These are phyloP conservation scores for Polydrusus cervinus DNA, from an alignment of 2,888 invertebrate species.

Conservation along the genomic window DNA sequence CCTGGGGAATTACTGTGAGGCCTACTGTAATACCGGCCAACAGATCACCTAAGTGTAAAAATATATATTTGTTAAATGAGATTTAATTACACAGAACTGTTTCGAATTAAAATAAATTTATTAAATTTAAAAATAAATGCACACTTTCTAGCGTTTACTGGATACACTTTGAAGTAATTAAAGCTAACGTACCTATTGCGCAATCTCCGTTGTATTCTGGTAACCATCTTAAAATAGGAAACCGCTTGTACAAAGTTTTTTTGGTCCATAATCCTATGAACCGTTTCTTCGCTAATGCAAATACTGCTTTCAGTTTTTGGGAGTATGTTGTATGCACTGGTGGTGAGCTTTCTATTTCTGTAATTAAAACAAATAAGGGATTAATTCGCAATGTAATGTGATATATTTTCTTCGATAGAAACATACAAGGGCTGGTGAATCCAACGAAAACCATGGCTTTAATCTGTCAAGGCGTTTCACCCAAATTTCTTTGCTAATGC, in stretches of 20 bases:
- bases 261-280: slow-evolving; percentile 75
- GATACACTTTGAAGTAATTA: no score
- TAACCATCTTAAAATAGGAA: slow-evolving; percentile 86
- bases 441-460: no score
- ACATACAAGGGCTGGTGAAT: no score
- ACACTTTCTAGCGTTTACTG: no score
- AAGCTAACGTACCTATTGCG: slow-evolving; percentile 83
- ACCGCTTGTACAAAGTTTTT: slow-evolving; percentile 82
- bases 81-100: no score
- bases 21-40: slow-evolving; percentile 92
- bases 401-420: no score
- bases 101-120: no score
- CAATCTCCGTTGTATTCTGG: slow-evolving; percentile 84
- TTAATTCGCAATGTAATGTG: no score
- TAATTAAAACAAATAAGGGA: no score
- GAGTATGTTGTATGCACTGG: slow-evolving; percentile 37
- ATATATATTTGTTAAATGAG: slow-evolving; percentile 71
- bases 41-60: slow-evolving; percentile 89
- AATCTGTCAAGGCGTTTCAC: no score
- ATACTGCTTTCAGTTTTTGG: slow-evolving; percentile 59
- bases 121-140: no score
- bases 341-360: slow-evolving; percentile 39
- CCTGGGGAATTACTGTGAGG: slow-evolving; percentile 94
- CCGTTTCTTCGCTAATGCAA: slow-evolving; percentile 71
- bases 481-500: no score